Percentiles rank a stretch among this genome's conserved stretches.
These are phyloP conservation scores for Diabrotica undecimpunctata DNA, from an alignment of 1,140 invertebrate genomes.

Conservation along the genomic window DNA sequence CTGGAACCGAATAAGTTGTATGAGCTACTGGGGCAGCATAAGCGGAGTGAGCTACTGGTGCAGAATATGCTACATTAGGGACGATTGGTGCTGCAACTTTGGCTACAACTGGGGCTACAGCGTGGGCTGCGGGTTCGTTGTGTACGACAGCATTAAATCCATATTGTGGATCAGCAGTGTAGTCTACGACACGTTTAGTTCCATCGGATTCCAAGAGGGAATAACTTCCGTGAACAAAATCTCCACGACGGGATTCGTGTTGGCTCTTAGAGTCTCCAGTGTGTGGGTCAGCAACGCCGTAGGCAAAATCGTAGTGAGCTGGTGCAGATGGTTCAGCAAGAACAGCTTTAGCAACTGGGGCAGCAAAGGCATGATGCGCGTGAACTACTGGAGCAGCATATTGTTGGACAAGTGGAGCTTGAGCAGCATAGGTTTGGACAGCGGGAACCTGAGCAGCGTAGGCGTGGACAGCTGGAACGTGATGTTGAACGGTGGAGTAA, in stretches of 20 bases:
- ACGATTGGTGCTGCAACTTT: slow-evolving; percentile 26
- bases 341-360: slow-evolving; percentile 6
- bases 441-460: slow-evolving; percentile 6
- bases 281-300: slow-evolving; percentile 48
- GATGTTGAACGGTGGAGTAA: slow-evolving; percentile 17
- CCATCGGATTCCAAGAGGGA: slow-evolving; percentile 53
- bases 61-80: slow-evolving; percentile 3
- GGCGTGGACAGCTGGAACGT: slow-evolving; percentile 17
- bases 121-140: slow-evolving; percentile 36
- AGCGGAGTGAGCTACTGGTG: not conserved
- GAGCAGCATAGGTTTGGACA: slow-evolving; percentile 4
- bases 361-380: slow-evolving; percentile 9
- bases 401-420: not conserved
- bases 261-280: slow-evolving; percentile 44
- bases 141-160: slow-evolving; percentile 48
- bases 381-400: slow-evolving; percentile 7
- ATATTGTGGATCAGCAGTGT: slow-evolving; percentile 57
- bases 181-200: slow-evolving; percentile 58
- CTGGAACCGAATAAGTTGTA: not conserved
- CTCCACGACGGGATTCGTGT: slow-evolving; percentile 32
- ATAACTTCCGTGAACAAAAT: slow-evolving; percentile 32
- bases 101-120: slow-evolving; percentile 20
- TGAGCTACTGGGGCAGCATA: slow-evolving; percentile 18
- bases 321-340: slow-evolving; percentile 26
- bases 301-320: slow-evolving; percentile 36